Base-by-base conservation (phyloP, 2,888 invertebrate species). In the Archips xylosteana region DNA sequence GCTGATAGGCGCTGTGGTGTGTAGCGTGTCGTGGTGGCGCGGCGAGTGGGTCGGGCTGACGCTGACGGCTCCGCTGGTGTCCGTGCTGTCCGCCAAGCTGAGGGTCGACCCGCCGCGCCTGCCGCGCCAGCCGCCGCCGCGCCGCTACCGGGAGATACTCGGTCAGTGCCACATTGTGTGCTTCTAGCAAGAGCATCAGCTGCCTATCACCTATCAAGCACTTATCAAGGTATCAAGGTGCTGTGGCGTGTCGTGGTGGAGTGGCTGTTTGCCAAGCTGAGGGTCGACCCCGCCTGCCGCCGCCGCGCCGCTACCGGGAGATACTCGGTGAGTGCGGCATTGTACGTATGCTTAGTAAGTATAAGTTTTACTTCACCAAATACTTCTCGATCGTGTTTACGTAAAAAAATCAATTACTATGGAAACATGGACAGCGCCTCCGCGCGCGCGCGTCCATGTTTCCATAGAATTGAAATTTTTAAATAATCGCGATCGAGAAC, bases 11-110 rank as follows among this genome's bases (percentile, higher is more conserved):
- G 87, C 94, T 77, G 95, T 96, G 78, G 92, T 96, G 60, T 95
- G 95, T 80, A 92, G 95, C 78, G 91, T 95, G 79, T 95, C 95
- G 73, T 96, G 96, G 96, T 96, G 95, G 90, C 92, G 95, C 45
- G 95, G 95, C 8, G 96, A 96, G 87, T 95, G 95, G 95, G 95
- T 96, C 75, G 96, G 96, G 69, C 94, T 96, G 76, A 95, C 96
- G 12, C 90, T 96, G 76, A 92, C 92, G 61, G 95, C 95, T 42
- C 95, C 95, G 76, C 87, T 96, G 36, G 84, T 85, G 60, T 88
- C 95, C 1, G 94, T 94, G 74, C 92, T 91, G 75, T 86, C 87
- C 3, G 89, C 88, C 78, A 91, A 91, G 81, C 89, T 92, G 68
- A 78, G 87, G 1, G 89, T 95, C 70, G 90, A 94, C 23, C 87